Percentiles rank a stretch among this genome's conserved stretches.
Conservation (phyloP, 2,113 vertebrate genomes). For the Prochilodus magdalenae region DNA sequence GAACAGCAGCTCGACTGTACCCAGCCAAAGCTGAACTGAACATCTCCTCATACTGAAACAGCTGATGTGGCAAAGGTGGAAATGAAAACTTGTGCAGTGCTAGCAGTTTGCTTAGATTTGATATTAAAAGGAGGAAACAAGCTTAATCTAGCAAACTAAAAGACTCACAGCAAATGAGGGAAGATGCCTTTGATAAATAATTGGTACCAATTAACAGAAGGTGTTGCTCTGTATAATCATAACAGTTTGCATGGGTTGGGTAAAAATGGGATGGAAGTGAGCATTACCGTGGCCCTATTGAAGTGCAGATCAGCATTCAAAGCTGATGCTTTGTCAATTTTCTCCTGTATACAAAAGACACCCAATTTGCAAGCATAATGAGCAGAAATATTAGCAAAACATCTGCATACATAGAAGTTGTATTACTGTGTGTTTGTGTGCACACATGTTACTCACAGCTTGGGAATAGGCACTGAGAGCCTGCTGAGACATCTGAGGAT, state of each 20-base stretch:
- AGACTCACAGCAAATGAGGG: too few relatives aligned
- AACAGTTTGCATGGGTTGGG: not conserved
- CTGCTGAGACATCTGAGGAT: constrained; percentile 88
- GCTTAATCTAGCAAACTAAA: too few relatives aligned
- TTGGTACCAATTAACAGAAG: too few relatives aligned
- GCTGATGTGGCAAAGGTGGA: constrained; percentile 56
- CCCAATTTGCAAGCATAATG: constrained; percentile 26
- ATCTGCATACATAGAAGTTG: too few relatives aligned
- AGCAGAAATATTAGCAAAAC: not conserved
- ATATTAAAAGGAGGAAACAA: not conserved
- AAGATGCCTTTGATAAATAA: too few relatives aligned
- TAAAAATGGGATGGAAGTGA: not conserved
- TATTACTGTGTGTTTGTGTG: too few relatives aligned
- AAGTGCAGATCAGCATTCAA: constrained; percentile 89
- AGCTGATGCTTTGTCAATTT: constrained; percentile 82
- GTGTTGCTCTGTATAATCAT: too few relatives aligned
- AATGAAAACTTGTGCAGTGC: not conserved
- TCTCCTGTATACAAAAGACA: constrained; percentile 75
- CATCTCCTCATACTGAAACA: constrained; percentile 91
- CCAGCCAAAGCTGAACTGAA: constrained; percentile 84
- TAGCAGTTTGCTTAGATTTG: not conserved
- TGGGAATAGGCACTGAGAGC: constrained; percentile 88
- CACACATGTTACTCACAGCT: constrained; percentile 79
- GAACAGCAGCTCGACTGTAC: constrained; percentile 79
- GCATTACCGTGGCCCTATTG: constrained; percentile 84